phyloP scores from a whole-genome alignment of 2,113 vertebrate species.

The Talpa occidentalis region DNA sequence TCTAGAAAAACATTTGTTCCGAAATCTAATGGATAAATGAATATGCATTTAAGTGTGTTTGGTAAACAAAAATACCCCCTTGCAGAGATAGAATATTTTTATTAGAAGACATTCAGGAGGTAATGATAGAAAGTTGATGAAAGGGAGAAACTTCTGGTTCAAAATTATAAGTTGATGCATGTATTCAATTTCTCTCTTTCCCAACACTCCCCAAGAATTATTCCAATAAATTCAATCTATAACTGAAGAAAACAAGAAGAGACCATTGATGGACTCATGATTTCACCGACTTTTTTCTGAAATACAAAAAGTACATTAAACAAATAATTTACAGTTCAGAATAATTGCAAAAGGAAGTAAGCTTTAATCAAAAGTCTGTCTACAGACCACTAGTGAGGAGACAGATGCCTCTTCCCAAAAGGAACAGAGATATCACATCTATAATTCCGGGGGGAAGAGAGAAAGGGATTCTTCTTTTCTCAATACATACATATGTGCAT shows the following conservation, averaged over 20 bases:
- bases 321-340: neutral
- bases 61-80: neutral
- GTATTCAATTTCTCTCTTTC: neutral
- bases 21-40: conserved; percentile 12
- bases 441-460: neutral
- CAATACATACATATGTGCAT: neutral
- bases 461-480: neutral
- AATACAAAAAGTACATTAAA: neutral
- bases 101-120: neutral
- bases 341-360: neutral
- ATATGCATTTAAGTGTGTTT: neutral
- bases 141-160: neutral
- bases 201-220: neutral
- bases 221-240: neutral
- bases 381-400: neutral
- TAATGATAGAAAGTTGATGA: neutral
- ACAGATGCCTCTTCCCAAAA: neutral
- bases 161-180: neutral
- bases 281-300: conserved; percentile 1
- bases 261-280: neutral
- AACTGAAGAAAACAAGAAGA: neutral
- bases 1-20: neutral
- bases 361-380: neutral
- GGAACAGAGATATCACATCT: neutral
- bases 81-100: conserved; percentile 5